Conservation (phyloP, 2,113 vertebrate species). For the Naja naja region DNA sequence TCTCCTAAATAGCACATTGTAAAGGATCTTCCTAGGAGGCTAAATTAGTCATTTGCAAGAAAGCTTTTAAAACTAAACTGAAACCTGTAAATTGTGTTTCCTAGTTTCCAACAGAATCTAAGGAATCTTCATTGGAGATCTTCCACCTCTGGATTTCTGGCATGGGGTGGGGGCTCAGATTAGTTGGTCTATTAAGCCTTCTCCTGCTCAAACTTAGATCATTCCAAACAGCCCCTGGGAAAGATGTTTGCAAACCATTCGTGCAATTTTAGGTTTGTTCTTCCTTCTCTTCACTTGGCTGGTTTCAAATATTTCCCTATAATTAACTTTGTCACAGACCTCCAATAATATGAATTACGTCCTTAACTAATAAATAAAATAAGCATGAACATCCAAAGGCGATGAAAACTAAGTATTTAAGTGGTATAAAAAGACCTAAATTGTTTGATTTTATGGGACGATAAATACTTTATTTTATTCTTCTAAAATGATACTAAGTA, state of each 20-base stretch:
- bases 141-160: neutral
- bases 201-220: neutral
- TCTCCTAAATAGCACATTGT: neutral
- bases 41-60: neutral
- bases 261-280: neutral
- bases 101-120: neutral
- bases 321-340: neutral
- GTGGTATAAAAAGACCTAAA: neutral
- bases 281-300: neutral
- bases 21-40: neutral
- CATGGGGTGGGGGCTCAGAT: neutral
- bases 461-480: slow-evolving; percentile 30
- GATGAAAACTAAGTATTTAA: slow-evolving; percentile 20
- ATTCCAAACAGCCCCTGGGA: neutral
- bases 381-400: slow-evolving; percentile 1
- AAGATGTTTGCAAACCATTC: neutral
- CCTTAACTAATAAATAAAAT: slow-evolving; percentile 30
- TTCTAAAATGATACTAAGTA: slow-evolving; percentile 20
- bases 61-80: neutral
- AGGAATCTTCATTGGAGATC: neutral
- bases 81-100: neutral
- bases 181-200: neutral
- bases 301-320: neutral
- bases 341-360: neutral
- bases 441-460: slow-evolving; percentile 1